A percentile compares a stretch with the other conserved stretches of the same genome.
These are phyloP conservation scores for Parelbella ahira DNA, from an alignment of 2,888 invertebrate genomes.

Conservation along the genomic window DNA sequence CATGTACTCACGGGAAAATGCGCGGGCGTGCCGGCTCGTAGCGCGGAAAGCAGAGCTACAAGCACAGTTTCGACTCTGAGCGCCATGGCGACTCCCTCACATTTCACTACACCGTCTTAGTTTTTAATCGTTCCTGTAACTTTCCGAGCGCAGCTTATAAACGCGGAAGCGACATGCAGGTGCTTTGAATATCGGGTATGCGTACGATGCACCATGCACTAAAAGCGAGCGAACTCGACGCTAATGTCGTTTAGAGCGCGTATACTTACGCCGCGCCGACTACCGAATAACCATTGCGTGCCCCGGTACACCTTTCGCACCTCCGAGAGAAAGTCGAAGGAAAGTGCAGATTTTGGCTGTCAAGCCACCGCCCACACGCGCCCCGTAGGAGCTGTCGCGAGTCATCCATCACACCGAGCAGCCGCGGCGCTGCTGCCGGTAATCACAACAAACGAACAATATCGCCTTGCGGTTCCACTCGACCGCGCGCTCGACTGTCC, in stretches of 20 bases:
- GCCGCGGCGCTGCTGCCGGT: constrained; percentile 39
- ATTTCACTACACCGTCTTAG: constrained; percentile 53
- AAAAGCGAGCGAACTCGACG: constrained; percentile 39
- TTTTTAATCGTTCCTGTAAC: constrained; percentile 39
- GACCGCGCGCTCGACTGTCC: constrained; percentile 12
- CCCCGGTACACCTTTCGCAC: constrained; percentile 77
- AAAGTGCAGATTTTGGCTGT: constrained; percentile 79
- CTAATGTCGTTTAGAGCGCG: constrained; percentile 67
- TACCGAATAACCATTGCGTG: constrained; percentile 75
- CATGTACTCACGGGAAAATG: constrained; percentile 72
- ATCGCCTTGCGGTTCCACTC: constrained; percentile 32
- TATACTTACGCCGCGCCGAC: constrained; percentile 73
- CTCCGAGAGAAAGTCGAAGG: constrained; percentile 79
- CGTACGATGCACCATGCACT: constrained; percentile 53
- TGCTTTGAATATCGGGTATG: constrained; percentile 69
- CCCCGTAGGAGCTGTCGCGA: constrained; percentile 72
- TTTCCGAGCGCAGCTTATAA: constrained; percentile 55
- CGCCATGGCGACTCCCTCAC: constrained; percentile 55
- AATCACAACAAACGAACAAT: constrained; percentile 59
- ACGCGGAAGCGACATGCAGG: constrained; percentile 66
- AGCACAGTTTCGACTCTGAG: constrained; percentile 50
- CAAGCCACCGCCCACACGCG: constrained; percentile 72
- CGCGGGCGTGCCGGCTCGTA: constrained; percentile 70
- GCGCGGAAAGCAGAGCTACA: constrained; percentile 58
- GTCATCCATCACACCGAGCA: constrained; percentile 66